These are phyloP conservation scores for Dascyllus trimaculatus DNA, from an alignment of 2,113 vertebrate genomes.

Conservation along the genomic window DNA sequence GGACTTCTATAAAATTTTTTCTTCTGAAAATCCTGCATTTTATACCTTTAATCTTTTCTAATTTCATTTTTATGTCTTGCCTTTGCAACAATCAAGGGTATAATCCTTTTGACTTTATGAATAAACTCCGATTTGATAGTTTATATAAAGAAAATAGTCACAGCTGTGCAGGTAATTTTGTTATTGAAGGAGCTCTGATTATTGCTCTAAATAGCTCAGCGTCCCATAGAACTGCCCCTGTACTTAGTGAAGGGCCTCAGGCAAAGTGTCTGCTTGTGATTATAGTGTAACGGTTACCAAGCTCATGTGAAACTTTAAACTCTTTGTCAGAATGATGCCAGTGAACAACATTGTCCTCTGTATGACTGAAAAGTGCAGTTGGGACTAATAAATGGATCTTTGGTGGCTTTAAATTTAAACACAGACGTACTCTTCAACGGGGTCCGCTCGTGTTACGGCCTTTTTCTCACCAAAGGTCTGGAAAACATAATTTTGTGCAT, in stretches of 20 bases:
- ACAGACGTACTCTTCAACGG: not conserved
- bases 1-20: no score
- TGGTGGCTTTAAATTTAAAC: slow-evolving; percentile 4
- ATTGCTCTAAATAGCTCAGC: slow-evolving; percentile 28
- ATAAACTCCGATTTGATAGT: not conserved
- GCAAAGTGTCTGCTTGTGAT: slow-evolving; percentile 70
- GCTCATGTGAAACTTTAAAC: slow-evolving; percentile 65
- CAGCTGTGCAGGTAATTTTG: not conserved
- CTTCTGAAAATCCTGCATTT: no score
- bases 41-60: not conserved
- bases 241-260: slow-evolving; percentile 41
- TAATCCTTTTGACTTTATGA: no score
- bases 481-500: slow-evolving; percentile 30
- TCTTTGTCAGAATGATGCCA: slow-evolving; percentile 38
- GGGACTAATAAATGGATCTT: slow-evolving; percentile 13
- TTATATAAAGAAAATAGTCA: not conserved
- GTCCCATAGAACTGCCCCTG: slow-evolving; percentile 61
- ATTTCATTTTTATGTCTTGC: no score
- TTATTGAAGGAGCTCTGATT: slow-evolving; percentile 32
- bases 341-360: slow-evolving; percentile 50
- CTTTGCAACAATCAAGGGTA: no score
- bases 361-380: slow-evolving; percentile 25
- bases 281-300: slow-evolving; percentile 54
- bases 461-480: slow-evolving; percentile 19
- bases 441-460: not conserved